These are phyloP conservation scores for Carcharodon carcharias DNA, from an alignment of 2,797 vertebrate genomes.

Conservation along the genomic window DNA sequence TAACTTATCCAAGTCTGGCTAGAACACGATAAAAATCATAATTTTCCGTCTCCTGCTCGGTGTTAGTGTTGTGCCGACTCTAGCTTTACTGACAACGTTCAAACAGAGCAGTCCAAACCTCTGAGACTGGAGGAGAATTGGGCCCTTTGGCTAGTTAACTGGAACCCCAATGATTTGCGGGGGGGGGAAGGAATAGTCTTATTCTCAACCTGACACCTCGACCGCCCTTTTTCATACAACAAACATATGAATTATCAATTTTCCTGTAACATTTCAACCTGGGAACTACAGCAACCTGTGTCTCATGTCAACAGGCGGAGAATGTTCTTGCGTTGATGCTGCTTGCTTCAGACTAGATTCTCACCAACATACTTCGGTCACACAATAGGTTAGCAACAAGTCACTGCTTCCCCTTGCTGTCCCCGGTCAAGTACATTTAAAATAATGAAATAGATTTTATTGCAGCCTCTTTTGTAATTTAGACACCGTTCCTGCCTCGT, in stretches of 20 bases:
- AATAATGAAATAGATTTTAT: neutral
- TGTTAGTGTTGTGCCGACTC: neutral
- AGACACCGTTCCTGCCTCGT: neutral
- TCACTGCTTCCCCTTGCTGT: neutral
- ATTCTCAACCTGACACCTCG: neutral
- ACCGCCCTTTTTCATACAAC: neutral
- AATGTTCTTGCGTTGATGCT: neutral
- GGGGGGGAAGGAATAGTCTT: neutral
- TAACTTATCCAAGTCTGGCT: neutral
- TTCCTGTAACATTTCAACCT: neutral
- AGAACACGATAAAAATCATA: neutral
- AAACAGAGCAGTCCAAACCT: neutral
- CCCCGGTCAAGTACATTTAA: neutral
- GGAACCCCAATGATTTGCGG: neutral
- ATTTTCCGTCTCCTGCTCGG: neutral
- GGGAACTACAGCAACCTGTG: neutral
- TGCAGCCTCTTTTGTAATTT: constrained; percentile 10
- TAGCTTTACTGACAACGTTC: neutral
- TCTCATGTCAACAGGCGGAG: neutral
- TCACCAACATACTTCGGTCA: neutral
- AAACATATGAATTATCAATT: neutral
- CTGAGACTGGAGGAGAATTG: neutral
- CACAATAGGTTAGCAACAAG: neutral
- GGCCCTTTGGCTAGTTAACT: neutral
- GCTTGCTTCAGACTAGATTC: neutral